A percentile compares a stretch with the other conserved stretches of the same genome.
These are phyloP conservation scores for Trilocha varians DNA, from an alignment of 2,888 invertebrate genomes.

Conservation along the genomic window DNA sequence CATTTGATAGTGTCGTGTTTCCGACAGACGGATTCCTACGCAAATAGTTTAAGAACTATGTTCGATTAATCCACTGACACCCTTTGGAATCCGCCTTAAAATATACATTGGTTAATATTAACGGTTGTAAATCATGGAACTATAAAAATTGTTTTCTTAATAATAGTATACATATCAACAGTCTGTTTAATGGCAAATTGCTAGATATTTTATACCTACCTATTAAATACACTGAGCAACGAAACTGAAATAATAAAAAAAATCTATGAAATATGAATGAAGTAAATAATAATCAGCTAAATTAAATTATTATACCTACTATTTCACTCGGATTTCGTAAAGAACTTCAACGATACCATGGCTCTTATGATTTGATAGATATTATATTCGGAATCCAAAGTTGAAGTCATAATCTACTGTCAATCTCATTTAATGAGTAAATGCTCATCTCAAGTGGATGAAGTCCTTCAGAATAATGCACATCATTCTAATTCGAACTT, in stretches of 20 bases:
- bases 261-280: too few species aligned
- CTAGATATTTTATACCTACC: background rate
- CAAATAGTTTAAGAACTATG: constrained; percentile 21
- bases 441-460: too few species aligned
- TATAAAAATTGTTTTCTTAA: background rate
- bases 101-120: background rate
- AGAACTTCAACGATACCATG: too few species aligned
- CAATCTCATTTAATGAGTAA: too few species aligned
- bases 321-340: too few species aligned
- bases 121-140: background rate
- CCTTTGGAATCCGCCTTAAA: background rate
- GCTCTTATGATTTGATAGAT: too few species aligned
- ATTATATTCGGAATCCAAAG: too few species aligned
- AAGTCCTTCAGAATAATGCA: background rate
- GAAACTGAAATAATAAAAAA: too few species aligned
- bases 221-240: too few species aligned
- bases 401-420: too few species aligned
- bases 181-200: background rate
- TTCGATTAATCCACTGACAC: background rate
- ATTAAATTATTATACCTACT: too few species aligned
- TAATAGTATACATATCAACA: background rate
- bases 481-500: constrained; percentile 20
- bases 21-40: constrained; percentile 22
- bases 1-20: constrained; percentile 20
- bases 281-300: too few species aligned